Conservation (phyloP, 2,888 invertebrate species). For the Scotopteryx bipunctaria region DNA sequence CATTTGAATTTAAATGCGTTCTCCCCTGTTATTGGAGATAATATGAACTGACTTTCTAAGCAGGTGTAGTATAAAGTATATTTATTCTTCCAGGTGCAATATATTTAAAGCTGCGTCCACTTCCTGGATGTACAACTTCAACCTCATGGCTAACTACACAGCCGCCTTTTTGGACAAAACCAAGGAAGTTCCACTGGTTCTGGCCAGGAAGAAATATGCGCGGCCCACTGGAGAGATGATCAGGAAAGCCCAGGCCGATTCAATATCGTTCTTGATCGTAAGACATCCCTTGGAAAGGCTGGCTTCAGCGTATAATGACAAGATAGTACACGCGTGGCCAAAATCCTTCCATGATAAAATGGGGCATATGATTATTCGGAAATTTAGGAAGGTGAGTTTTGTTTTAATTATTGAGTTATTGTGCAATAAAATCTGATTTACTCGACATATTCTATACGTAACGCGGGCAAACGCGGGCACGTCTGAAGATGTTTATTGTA, state of each 20-base stretch:
- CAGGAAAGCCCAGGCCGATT: slow-evolving; percentile 88
- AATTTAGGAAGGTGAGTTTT: slow-evolving; percentile 85
- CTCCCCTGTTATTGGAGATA: too few species aligned
- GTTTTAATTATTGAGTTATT: too few species aligned
- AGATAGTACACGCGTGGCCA: slow-evolving; percentile 91
- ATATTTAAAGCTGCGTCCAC: slow-evolving; percentile 94
- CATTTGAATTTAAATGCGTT: too few species aligned
- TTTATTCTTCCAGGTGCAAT: slow-evolving; percentile 87
- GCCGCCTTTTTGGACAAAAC: slow-evolving; percentile 90
- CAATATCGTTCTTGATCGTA: slow-evolving; percentile 91
- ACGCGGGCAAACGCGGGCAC: too few species aligned
- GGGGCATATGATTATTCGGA: slow-evolving; percentile 89
- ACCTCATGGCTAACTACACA: slow-evolving; percentile 92
- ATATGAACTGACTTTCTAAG: too few species aligned
- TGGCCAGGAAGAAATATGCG: slow-evolving; percentile 91
- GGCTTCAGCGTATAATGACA: slow-evolving; percentile 92
- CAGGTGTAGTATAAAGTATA: too few species aligned
- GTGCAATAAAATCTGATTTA: too few species aligned
- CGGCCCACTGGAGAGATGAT: slow-evolving; percentile 89
- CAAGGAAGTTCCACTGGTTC: slow-evolving; percentile 89
- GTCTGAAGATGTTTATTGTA: too few species aligned
- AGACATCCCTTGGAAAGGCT: slow-evolving; percentile 91
- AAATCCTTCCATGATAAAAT: slow-evolving; percentile 92
- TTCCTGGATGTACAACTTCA: slow-evolving; percentile 96
- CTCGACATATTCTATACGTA: too few species aligned